Percentiles rank a stretch among this genome's conserved stretches.
phyloP scores from a whole-genome alignment of 2,113 vertebrate species.

The Oceanites oceanicus region DNA sequence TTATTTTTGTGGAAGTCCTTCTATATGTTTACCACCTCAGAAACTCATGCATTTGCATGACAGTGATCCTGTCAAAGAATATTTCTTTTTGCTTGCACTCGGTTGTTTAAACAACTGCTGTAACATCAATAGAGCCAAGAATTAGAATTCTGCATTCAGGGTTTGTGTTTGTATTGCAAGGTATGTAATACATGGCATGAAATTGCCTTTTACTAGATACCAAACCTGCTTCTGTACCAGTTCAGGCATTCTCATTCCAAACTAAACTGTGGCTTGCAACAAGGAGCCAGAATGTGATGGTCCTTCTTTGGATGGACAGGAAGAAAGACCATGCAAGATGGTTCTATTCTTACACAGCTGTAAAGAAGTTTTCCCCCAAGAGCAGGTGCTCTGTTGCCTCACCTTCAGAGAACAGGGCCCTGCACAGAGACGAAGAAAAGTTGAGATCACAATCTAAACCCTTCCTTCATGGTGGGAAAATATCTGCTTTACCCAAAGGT shows the following conservation, averaged over 20 bases:
- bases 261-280: not conserved
- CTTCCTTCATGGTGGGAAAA: not conserved
- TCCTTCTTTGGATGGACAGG: not conserved
- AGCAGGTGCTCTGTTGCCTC: not conserved
- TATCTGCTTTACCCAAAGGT: not conserved
- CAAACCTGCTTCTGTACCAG: not conserved
- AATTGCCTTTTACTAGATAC: not conserved
- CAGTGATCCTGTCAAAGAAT: not conserved
- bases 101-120: not conserved
- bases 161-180: constrained; percentile 30
- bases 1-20: not conserved
- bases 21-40: not conserved
- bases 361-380: not conserved
- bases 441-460: not conserved
- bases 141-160: not conserved
- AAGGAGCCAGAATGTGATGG: not conserved
- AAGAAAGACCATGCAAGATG: not conserved
- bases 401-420: not conserved
- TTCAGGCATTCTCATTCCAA: not conserved
- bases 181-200: not conserved
- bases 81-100: constrained; percentile 11
- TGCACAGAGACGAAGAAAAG: not conserved
- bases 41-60: not conserved
- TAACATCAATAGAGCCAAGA: not conserved
- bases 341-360: not conserved